Base-by-base conservation (phyloP, 2,888 invertebrate genomes). In the Patella caerulea region DNA sequence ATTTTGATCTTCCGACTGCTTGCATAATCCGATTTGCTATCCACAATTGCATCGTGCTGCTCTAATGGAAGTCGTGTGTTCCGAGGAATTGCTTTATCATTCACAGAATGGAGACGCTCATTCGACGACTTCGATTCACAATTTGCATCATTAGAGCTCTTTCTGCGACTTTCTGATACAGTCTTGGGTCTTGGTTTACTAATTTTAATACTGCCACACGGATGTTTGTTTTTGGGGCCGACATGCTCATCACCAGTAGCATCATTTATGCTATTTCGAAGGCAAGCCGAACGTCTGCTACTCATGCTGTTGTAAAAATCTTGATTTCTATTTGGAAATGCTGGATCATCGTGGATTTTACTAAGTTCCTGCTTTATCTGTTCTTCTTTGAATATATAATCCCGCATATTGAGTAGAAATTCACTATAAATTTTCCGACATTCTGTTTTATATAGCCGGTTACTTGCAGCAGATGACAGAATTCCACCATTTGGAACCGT, bases 401-500 rank as follows among this genome's bases (percentile, higher is more conserved):
- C 73, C 17, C 79, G 81, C 85, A 87, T 85, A 59, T 82, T 86
- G 45, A 83, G 79, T 11, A 86, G 78, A 76, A 87, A 87, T 73
- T 86, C 85, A 56, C 83, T 82, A 74, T 87, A 87, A 9, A 87
- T 78, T 29, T 78, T 76, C 4, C 79, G 73, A 69, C 86, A 86
- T 77, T 82, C 79, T 29, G 85, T 81, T 76, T 84, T 80, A 77
- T 86, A 86, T 19, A 85, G 84, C 73, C 80, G 82, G 75, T 86
- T 84, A 12, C 81, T 84, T 19, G 84, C 84, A 11, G 83, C 82
- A 11, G 87, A 85, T 17, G 84, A 80, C 15, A 85, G 86, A 74
- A 86, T 78, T 34, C 81, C 85, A 2, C 85, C 84, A 19, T 85
- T 85, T 9, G 86, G 83, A 82, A 86, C 86, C 0, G 86, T 86